phyloP scores from a whole-genome alignment of 2,797 vertebrate genomes.

The Macropodus opercularis region DNA sequence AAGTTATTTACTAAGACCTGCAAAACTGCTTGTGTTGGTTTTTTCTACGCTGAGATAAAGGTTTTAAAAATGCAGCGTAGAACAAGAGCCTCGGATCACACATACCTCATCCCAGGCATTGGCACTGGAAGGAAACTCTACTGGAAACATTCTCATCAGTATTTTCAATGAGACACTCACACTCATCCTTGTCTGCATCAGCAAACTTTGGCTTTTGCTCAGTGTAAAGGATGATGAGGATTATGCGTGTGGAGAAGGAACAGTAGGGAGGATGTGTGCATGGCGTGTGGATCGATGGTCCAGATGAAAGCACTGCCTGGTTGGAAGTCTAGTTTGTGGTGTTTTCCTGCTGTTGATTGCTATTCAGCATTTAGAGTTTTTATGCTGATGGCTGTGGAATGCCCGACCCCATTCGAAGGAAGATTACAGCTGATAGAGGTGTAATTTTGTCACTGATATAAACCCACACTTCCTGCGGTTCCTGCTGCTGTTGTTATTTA shows the following conservation, averaged over 20 bases:
- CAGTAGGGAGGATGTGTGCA: conserved; percentile 43
- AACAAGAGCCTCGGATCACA: conserved; percentile 12
- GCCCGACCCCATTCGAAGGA: conserved; percentile 29
- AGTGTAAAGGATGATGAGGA: conserved; percentile 58
- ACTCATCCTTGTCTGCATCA: conserved; percentile 41
- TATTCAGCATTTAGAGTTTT: conserved; percentile 38
- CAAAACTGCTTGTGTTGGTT: conserved; percentile 19
- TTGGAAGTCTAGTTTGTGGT: conserved; percentile 30
- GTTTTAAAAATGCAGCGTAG: conserved; percentile 7
- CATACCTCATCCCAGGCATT: conserved; percentile 21
- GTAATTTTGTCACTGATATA: conserved; percentile 55
- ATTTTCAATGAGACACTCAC: conserved; percentile 56
- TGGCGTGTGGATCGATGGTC: conserved; percentile 46
- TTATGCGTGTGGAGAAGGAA: conserved; percentile 41
- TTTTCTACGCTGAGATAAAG: conserved; percentile 12
- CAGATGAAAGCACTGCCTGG: conserved; percentile 42
- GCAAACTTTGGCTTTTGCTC: conserved; percentile 57
- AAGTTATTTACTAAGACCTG: conserved; percentile 14
- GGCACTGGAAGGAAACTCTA: conserved; percentile 21
- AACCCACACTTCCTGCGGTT: conserved; percentile 33
- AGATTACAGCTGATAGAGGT: conserved; percentile 55
- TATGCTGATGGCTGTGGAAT: conserved; percentile 42
- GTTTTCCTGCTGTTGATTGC: conserved; percentile 47
- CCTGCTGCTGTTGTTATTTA: conserved; percentile 44
- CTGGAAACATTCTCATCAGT: conserved; percentile 52